Conservation (phyloP, 1,140 invertebrate species). For the Drosophila elegans region DNA sequence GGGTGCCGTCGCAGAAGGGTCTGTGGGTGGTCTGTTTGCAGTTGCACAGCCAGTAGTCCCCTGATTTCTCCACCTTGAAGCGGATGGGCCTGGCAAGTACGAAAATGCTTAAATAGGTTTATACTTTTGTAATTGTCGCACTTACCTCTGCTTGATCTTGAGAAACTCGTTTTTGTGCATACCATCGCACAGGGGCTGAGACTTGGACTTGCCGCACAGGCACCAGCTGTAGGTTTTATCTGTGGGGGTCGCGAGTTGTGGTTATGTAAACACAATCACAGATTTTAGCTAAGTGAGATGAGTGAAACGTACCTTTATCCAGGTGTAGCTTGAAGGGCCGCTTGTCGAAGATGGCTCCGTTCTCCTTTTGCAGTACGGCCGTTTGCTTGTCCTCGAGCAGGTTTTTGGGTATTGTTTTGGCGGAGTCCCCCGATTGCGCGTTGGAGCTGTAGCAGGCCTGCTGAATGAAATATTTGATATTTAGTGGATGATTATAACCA, state of each 20-base stretch:
- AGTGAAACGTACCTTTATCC: slow-evolving; percentile 86
- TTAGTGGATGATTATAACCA: background rate
- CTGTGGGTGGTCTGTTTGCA: slow-evolving; percentile 98
- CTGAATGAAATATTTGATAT: slow-evolving; percentile 2
- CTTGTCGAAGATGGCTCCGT: slow-evolving; percentile 93
- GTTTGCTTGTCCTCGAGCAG: slow-evolving; percentile 87
- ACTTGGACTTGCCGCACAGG: slow-evolving; percentile 95
- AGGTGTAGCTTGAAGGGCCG: slow-evolving; percentile 94
- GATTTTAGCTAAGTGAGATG: too few relatives aligned
- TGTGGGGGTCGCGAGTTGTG: slow-evolving; percentile 47
- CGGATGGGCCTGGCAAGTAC: slow-evolving; percentile 89
- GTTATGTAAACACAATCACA: slow-evolving; percentile 70
- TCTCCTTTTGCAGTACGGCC: slow-evolving; percentile 87
- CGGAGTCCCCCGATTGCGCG: slow-evolving; percentile 26
- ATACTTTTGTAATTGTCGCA: background rate
- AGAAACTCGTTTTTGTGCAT: slow-evolving; percentile 92
- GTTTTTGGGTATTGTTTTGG: slow-evolving; percentile 88
- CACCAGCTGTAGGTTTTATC: slow-evolving; percentile 97
- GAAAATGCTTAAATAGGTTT: slow-evolving; percentile 13
- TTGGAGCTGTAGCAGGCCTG: slow-evolving; percentile 53
- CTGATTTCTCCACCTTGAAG: slow-evolving; percentile 94
- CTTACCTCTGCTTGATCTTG: slow-evolving; percentile 88
- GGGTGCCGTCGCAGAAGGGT: slow-evolving; percentile 99
- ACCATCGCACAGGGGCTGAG: slow-evolving; percentile 97
- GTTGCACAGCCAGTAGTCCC: slow-evolving; percentile 99